A percentile compares a stretch with the other conserved stretches of the same genome.
phyloP scores from a whole-genome alignment of 2,888 invertebrate species.

The Latrodectus elegans region DNA sequence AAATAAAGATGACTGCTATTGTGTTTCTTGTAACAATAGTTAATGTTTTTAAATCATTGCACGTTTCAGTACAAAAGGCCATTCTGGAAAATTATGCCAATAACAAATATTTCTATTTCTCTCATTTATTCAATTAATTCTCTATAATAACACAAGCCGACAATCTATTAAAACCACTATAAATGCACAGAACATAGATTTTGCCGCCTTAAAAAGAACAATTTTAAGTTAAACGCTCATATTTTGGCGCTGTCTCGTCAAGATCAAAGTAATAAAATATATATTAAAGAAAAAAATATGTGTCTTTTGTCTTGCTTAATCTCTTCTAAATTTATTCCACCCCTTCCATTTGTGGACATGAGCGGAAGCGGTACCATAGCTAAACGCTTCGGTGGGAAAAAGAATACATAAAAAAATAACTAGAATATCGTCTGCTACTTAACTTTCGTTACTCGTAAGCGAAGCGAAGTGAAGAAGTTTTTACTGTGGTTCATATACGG shows the following conservation, averaged over 20 bases:
- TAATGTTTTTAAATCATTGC: no score
- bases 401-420: constrained; percentile 24
- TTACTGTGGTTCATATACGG: constrained; percentile 24
- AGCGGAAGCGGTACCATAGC: constrained; percentile 62
- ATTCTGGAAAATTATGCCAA: no score
- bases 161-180: no score
- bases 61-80: no score
- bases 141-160: no score
- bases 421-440: constrained; percentile 56
- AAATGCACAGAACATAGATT: no score
- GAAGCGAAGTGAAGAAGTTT: constrained; percentile 38
- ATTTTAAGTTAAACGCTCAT: background rate
- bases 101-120: no score
- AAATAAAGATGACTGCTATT: no score
- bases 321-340: constrained; percentile 59
- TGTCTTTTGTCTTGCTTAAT: constrained; percentile 58
- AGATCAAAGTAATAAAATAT: background rate
- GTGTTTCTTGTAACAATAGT: no score
- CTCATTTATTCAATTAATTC: no score
- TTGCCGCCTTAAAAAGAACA: no score
- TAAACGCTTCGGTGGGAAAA: constrained; percentile 47
- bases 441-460: constrained; percentile 2
- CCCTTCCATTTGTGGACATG: constrained; percentile 58
- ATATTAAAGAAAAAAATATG: constrained; percentile 13
- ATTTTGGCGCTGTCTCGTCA: background rate